Conservation (phyloP, 2,888 invertebrate genomes). For the Melieria crassipennis region DNA sequence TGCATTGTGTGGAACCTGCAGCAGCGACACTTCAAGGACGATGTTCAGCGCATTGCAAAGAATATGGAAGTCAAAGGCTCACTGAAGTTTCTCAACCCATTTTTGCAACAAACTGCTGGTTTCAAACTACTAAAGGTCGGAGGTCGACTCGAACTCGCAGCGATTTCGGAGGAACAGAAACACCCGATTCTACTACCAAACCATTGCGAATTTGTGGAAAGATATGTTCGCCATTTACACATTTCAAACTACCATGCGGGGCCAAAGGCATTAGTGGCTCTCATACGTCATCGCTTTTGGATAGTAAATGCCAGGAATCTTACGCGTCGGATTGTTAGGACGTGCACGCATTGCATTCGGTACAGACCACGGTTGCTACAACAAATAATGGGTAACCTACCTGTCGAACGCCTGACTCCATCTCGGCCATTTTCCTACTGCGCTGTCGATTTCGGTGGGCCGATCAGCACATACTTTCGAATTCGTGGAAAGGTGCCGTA, state of each 20-base stretch:
- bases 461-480: background rate
- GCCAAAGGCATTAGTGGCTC: slow-evolving; percentile 33
- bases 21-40: slow-evolving; percentile 12
- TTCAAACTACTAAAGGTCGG: slow-evolving; percentile 39
- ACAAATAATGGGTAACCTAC: slow-evolving; percentile 36
- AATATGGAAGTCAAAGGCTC: slow-evolving; percentile 5
- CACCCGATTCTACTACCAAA: slow-evolving; percentile 26
- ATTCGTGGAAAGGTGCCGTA: slow-evolving; percentile 36
- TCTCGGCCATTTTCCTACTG: slow-evolving; percentile 9
- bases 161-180: slow-evolving; percentile 24
- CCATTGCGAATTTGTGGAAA: slow-evolving; percentile 25
- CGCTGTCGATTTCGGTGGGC: slow-evolving; percentile 5
- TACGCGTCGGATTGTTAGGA: slow-evolving; percentile 26
- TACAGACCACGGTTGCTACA: slow-evolving; percentile 33
- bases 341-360: slow-evolving; percentile 25
- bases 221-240: slow-evolving; percentile 36
- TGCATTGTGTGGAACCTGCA: slow-evolving; percentile 18
- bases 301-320: slow-evolving; percentile 33
- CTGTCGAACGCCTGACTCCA: slow-evolving; percentile 10
- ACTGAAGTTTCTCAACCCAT: slow-evolving; percentile 36
- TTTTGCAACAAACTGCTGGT: slow-evolving; percentile 27
- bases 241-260: slow-evolving; percentile 38
- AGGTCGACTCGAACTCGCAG: slow-evolving; percentile 27
- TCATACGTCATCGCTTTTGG: slow-evolving; percentile 36
- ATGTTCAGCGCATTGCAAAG: slow-evolving; percentile 5